Base-by-base conservation (phyloP, 2,797 vertebrate species). In the Dicrostonyx torquatus region DNA sequence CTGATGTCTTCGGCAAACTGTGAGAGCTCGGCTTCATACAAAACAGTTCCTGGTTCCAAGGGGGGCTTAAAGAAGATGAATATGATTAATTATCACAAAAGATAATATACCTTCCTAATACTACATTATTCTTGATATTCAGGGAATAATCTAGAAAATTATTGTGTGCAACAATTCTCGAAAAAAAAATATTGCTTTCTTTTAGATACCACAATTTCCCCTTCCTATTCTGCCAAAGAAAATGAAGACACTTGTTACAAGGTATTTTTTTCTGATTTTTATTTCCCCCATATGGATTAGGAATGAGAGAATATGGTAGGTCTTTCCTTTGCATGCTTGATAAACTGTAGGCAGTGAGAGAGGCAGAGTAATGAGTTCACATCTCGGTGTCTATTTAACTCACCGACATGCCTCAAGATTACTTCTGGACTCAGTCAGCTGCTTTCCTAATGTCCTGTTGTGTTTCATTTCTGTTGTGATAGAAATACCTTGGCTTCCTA, bases 1-100 rank as follows among this genome's bases (percentile, higher is more conserved):
- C 98, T 99, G 98, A 98, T 96, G 13, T 99, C 99, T 64, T 99
- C 99, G 0, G 98, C 98, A 86, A 98, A 99, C 93, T 98, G 98
- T 58, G 98, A 94, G 48, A 99, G 87, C 17, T 97, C 98, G 66
- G 98, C 99, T 90, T 99, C 99, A 0, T 99, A 99, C 37, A 99
- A 92, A 37, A 99, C 97, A 2, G 96, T 98, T 18, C 92, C 98
- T 0, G 96, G 95, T 82, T 98, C 97, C 40, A 95, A 76, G 0
- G 96, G 92, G 0, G 98, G 98, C 99, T 99, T 88, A 79, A 96
- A 95, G 95, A 90, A 95, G 90, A 89, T 13, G 29, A 85, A 92
- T 2, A 85, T 2, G 40, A 84, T 96, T 89, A 80, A 68, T 34
- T 26, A 58, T 4, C 34, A 87, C 5, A 20, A 45, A 60, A 80